Conservation (phyloP, 2,797 vertebrate species). For the Taeniopygia guttata region DNA sequence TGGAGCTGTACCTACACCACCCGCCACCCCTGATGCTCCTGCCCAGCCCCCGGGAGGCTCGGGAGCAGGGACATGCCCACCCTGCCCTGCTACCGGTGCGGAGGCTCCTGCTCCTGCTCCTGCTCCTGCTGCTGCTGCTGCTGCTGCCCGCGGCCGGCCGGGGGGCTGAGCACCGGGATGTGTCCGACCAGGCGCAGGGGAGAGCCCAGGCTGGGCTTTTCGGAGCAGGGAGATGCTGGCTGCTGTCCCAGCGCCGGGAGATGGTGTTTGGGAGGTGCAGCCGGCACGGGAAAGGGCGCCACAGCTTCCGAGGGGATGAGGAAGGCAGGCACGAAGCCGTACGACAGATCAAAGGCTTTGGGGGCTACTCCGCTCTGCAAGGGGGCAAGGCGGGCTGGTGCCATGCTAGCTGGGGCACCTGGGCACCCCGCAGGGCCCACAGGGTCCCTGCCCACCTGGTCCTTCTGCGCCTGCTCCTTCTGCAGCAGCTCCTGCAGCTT, state of each 20-base stretch:
- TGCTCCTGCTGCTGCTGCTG: background rate
- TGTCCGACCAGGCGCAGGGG: conserved; percentile 56
- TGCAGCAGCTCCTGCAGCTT: conserved; percentile 75
- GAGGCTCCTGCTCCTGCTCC: conserved; percentile 71
- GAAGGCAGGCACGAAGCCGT: background rate
- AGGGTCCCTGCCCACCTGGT: conserved; percentile 32
- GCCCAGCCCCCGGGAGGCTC: background rate
- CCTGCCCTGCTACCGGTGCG: conserved; percentile 65
- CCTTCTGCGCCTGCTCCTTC: conserved; percentile 41
- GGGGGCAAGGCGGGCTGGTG: background rate
- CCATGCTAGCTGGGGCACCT: background rate
- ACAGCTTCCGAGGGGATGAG: conserved; percentile 26
- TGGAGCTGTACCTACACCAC: background rate
- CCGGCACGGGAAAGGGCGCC: conserved; percentile 13
- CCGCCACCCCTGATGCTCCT: background rate
- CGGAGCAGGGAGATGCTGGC: background rate
- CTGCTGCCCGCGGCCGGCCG: conserved; percentile 18
- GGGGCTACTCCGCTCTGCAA: background rate
- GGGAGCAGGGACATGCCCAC: background rate
- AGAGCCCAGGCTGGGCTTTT: conserved; percentile 48
- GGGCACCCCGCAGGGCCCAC: background rate
- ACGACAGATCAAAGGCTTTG: conserved; percentile 30
- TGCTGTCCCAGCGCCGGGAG: conserved; percentile 67
- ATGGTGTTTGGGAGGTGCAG: conserved; percentile 33
- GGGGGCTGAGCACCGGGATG: conserved; percentile 61